Evolutionary conservation across 2,888 invertebrate species (phyloP).

Genomic region (Pyrgus malvae): DNA sequence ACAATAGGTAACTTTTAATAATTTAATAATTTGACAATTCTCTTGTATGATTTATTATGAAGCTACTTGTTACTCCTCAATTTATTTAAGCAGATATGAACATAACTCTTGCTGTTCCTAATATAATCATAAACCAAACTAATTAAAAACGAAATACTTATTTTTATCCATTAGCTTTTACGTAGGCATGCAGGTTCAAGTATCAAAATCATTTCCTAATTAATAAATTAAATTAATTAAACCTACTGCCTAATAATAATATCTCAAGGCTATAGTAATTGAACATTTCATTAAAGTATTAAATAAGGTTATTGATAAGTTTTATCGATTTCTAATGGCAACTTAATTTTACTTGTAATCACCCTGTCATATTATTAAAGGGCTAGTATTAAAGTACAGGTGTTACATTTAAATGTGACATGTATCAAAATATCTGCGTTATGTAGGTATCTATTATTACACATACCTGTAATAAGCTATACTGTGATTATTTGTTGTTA

Average conservation of each 20-base stretch:
- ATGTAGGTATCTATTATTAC: not conserved
- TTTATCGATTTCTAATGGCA: not conserved
- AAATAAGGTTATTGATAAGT: not conserved
- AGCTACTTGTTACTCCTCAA: too few species aligned
- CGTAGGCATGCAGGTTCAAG: too few species aligned
- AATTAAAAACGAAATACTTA: too few species aligned
- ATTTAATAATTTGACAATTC: too few species aligned
- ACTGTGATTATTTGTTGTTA: not conserved
- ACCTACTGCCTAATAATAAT: not conserved
- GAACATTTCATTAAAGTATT: too few species aligned
- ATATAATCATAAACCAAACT: too few species aligned
- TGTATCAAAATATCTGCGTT: not conserved
- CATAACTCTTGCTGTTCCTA: too few species aligned
- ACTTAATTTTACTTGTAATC: not conserved
- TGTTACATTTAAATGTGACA: conserved; percentile 2
- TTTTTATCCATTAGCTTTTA: too few species aligned
- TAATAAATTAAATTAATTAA: not conserved
- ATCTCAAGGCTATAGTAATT: not conserved
- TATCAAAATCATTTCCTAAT: too few species aligned
- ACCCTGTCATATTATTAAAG: conserved; percentile 1
- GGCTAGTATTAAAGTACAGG: not conserved
- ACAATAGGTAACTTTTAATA: too few species aligned
- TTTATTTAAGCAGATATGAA: too few species aligned
- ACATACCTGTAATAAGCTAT: not conserved
- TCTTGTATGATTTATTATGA: too few species aligned